Evolutionary conservation across 1,140 invertebrate genomes (phyloP), one percentile per base, ranked within the genome.

Genomic region (Campoletis sonorensis): DNA sequence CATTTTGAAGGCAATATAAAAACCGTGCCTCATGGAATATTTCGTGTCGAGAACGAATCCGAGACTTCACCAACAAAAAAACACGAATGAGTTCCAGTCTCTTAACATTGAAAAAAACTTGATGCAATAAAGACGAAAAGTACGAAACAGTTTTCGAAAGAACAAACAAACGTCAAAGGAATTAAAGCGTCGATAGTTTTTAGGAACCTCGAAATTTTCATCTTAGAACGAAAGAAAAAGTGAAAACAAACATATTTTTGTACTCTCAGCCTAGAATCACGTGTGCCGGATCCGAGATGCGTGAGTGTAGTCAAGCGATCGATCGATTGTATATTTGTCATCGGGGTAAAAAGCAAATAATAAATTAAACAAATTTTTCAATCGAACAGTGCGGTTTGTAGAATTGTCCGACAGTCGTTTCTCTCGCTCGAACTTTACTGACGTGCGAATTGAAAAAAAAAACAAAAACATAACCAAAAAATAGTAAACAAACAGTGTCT

Each of bases 331-430:
- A 64, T 77, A 77, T 64, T 77, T 77, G 75, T 61, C 75, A 40
- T 64, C 23, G 21, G 18, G 30, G 54, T 18, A 58, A 23, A n/a
- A 77, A 64, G 23, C 21, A 45, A 49, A 49, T 49, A 51, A 54
- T 45, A 77, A 54, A 54, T 54, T 61, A 15, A 23, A 58, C 18
- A 58, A 58, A 21, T 58, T 58, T 58, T 58, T 45, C 40, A 45
- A 45, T 45, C 40, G 40, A 45, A 45, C 8, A 67, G 30, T 26
- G 75, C 75, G 75, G 75, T 77, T 77, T 77, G 75, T 77, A 64
- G 75, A 77, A 54, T 77, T 27, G 75, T 77, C 75, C 75, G 75
- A 77, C 75, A 77, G 75, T 77, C 54, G 75, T 77, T 77, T 40
- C 15, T 58, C 11, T 75, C 49, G 15, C 72, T 30, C 26, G 4